A percentile compares a stretch with the other conserved stretches of the same genome.
Conservation (phyloP, 2,888 invertebrate species). For the Lampropteryx suffumata region DNA sequence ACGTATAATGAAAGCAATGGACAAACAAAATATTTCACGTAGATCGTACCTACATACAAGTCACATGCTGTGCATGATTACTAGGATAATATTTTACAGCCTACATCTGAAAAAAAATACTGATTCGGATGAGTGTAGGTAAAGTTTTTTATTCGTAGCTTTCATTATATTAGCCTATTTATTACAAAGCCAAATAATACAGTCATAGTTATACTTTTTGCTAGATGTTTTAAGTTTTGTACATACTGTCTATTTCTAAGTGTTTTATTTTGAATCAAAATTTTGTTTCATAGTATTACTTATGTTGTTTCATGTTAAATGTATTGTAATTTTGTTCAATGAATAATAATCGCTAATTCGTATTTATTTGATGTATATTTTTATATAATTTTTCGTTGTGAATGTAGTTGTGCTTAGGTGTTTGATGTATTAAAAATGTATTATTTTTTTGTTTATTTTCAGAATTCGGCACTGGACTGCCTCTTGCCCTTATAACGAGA, state of each 20-base stretch:
- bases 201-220: slow-evolving; percentile 78
- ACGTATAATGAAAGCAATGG: slow-evolving; percentile 79
- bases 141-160: slow-evolving; percentile 61
- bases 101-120: neutral
- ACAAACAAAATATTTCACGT: slow-evolving; percentile 41
- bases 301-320: slow-evolving; percentile 68
- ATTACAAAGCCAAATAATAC: slow-evolving; percentile 83
- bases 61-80: slow-evolving; percentile 25
- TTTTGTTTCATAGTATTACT: slow-evolving; percentile 73
- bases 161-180: slow-evolving; percentile 80
- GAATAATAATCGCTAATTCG: slow-evolving; percentile 58
- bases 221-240: slow-evolving; percentile 75
- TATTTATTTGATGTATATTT: slow-evolving; percentile 78
- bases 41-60: slow-evolving; percentile 28
- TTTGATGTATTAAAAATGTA: slow-evolving; percentile 52
- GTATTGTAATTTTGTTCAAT: slow-evolving; percentile 66
- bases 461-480: slow-evolving; percentile 62
- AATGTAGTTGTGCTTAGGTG: slow-evolving; percentile 60
- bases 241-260: slow-evolving; percentile 71
- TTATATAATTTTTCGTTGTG: slow-evolving; percentile 63
- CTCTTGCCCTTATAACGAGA: slow-evolving; percentile 42
- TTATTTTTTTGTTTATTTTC: slow-evolving; percentile 41
- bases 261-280: slow-evolving; percentile 71
- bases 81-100: neutral
- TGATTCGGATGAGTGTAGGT: slow-evolving; percentile 1